These are phyloP conservation scores for Sarcophaga carnaria DNA, from an alignment of 2,888 invertebrate genomes.

Conservation along the genomic window DNA sequence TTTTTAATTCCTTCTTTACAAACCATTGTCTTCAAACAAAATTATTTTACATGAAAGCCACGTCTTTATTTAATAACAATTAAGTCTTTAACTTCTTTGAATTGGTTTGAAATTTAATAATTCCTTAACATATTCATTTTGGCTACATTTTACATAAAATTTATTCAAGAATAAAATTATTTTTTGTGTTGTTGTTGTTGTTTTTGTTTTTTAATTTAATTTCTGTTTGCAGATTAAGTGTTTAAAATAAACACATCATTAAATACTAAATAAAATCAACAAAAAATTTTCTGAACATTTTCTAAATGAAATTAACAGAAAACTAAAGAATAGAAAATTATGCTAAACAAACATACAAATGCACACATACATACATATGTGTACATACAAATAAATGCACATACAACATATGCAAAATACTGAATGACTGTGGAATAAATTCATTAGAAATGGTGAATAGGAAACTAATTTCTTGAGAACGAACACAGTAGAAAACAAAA, in stretches of 20 bases:
- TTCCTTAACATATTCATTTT: not conserved
- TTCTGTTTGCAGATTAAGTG: constrained; percentile 51
- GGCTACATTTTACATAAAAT: not conserved
- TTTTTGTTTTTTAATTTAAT: constrained; percentile 7
- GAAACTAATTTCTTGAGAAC: constrained; percentile 59
- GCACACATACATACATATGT: not conserved
- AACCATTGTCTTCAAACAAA: not conserved
- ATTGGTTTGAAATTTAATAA: not conserved
- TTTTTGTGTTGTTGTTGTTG: not conserved
- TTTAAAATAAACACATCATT: constrained; percentile 58
- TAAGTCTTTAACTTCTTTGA: not conserved
- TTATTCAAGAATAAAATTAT: constrained; percentile 32
- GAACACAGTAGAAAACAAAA: not conserved
- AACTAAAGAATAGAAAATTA: not conserved
- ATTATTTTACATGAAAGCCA: not conserved
- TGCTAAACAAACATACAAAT: not conserved
- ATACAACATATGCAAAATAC: not conserved
- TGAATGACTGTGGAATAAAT: not conserved
- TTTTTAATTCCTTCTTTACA: no score
- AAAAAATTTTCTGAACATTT: constrained; percentile 29
- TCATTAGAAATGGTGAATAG: constrained; percentile 54
- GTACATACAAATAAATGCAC: not conserved
- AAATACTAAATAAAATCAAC: constrained; percentile 50
- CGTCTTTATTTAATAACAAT: not conserved
- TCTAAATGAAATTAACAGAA: constrained; percentile 57